A percentile compares a stretch with the other conserved stretches of the same genome.
Conservation (phyloP, 2,888 invertebrate species). For the Cantharis lateralis region DNA sequence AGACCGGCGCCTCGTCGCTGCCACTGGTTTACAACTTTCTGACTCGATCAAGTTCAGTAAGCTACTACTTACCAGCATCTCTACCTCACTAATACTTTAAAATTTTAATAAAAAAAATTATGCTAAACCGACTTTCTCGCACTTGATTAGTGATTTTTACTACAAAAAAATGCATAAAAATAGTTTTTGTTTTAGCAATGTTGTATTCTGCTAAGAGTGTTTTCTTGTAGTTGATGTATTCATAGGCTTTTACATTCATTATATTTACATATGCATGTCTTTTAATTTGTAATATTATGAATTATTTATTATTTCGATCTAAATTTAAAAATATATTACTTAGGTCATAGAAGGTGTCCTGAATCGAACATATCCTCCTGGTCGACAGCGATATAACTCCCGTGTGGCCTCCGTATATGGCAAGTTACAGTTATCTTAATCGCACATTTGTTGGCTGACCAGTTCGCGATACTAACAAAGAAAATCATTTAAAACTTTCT, state of each 20-base stretch:
- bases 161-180: not conserved
- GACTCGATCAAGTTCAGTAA: not conserved
- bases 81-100: not conserved
- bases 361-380: not conserved
- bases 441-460: constrained; percentile 17
- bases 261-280: not conserved
- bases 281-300: not conserved
- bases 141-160: not conserved
- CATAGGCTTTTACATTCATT: not conserved
- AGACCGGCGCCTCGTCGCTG: too few species aligned
- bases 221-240: not conserved
- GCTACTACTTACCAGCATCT: not conserved
- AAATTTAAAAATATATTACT: not conserved
- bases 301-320: not conserved
- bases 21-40: not conserved
- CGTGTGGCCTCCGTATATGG: constrained; percentile 14
- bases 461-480: constrained; percentile 9
- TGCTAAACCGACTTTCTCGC: not conserved
- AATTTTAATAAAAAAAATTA: not conserved
- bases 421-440: constrained; percentile 16
- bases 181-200: not conserved
- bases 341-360: not conserved
- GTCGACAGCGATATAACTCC: not conserved
- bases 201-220: not conserved
- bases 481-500: constrained; percentile 3